Evolutionary conservation across 1,140 invertebrate genomes (phyloP).

Genomic region (Ladona fulva): DNA sequence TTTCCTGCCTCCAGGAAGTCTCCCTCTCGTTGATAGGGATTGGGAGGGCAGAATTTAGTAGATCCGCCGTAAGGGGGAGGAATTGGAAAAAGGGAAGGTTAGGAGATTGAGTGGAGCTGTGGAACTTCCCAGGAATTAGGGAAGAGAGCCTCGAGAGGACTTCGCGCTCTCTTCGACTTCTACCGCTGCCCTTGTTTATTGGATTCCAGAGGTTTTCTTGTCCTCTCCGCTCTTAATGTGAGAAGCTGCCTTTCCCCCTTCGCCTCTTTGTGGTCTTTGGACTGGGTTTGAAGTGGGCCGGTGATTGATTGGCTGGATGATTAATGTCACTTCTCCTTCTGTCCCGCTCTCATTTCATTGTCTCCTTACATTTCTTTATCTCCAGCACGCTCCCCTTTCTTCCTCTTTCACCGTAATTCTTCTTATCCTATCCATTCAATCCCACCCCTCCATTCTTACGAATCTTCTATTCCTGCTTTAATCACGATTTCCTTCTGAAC

Average conservation of each 20-base stretch:
- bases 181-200: constrained; percentile 20
- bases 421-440: too few relatives aligned
- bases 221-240: constrained; percentile 8
- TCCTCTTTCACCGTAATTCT: too few relatives aligned
- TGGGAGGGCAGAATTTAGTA: too few relatives aligned
- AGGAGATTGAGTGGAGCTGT: not conserved
- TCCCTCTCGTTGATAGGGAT: too few relatives aligned
- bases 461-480: too few relatives aligned
- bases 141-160: not conserved
- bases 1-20: too few relatives aligned
- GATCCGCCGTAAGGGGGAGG: not conserved
- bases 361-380: not conserved
- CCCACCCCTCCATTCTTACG: too few relatives aligned
- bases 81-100: not conserved
- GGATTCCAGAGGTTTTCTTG: constrained; percentile 18
- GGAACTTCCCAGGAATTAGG: not conserved
- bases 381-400: too few relatives aligned
- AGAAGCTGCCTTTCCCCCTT: not conserved
- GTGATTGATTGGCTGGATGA: not conserved
- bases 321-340: not conserved
- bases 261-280: not conserved
- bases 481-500: too few relatives aligned
- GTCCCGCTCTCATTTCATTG: not conserved
- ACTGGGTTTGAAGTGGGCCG: not conserved
- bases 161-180: not conserved